A percentile compares a stretch with the other conserved stretches of the same genome.
These are phyloP conservation scores for Lasioglossum figueresi DNA, from an alignment of 2,888 invertebrate species.

Conservation along the genomic window DNA sequence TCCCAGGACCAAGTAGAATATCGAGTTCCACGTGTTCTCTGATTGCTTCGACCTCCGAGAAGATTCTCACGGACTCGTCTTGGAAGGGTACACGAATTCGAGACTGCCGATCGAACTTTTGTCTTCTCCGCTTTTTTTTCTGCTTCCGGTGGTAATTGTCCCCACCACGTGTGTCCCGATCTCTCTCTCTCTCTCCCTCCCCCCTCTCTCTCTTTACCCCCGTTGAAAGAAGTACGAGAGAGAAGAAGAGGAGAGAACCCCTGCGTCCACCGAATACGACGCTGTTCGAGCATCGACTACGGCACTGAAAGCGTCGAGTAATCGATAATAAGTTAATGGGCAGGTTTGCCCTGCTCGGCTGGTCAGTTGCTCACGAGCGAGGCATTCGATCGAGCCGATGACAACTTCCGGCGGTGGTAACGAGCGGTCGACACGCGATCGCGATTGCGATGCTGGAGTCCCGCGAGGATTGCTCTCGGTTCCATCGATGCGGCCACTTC, in stretches of 20 bases:
- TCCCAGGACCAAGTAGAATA: conserved; percentile 69
- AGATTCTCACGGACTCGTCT: conserved; percentile 44
- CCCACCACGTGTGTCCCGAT: neutral
- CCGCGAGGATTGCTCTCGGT: conserved; percentile 26
- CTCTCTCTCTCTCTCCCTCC: too few relatives aligned
- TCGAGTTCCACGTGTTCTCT: conserved; percentile 50
- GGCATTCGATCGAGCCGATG: conserved; percentile 66
- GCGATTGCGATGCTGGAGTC: conserved; percentile 60
- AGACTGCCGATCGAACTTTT: conserved; percentile 22
- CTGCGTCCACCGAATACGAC: neutral
- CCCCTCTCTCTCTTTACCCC: neutral
- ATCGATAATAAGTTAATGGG: conserved; percentile 75
- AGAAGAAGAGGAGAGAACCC: neutral
- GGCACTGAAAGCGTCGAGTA: conserved; percentile 56
- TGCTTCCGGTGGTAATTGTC: conserved; percentile 22
- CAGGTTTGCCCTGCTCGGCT: conserved; percentile 63
- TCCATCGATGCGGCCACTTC: neutral
- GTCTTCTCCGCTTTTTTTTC: conserved; percentile 7
- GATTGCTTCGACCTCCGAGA: conserved; percentile 51
- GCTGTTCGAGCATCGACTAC: conserved; percentile 28
- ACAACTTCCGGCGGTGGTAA: conserved; percentile 66
- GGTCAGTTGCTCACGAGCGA: conserved; percentile 51
- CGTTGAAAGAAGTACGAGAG: neutral
- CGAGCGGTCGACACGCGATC: conserved; percentile 66
- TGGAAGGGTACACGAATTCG: conserved; percentile 18